Percentiles rank a stretch among this genome's conserved stretches.
Conservation (phyloP, 2,888 invertebrate genomes). For the Molorchus minor region DNA sequence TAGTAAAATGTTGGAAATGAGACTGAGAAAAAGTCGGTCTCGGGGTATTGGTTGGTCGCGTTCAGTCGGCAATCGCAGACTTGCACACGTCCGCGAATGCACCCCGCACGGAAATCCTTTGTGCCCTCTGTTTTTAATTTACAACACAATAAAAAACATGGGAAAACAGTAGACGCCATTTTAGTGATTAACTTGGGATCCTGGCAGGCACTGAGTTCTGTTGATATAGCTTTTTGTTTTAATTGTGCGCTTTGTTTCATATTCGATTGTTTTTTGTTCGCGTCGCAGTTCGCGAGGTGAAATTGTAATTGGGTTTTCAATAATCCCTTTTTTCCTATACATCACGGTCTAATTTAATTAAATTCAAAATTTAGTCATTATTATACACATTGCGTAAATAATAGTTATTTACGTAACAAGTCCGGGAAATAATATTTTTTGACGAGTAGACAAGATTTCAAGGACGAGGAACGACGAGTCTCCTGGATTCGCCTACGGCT, state of each 20-base stretch:
- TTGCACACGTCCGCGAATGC: constrained; percentile 57
- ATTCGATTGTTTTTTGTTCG: constrained; percentile 60
- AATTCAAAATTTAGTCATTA: too few relatives aligned
- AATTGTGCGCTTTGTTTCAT: constrained; percentile 61
- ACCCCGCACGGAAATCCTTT: constrained; percentile 60
- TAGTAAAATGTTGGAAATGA: constrained; percentile 32
- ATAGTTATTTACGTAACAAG: too few relatives aligned
- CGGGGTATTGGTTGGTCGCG: constrained; percentile 56
- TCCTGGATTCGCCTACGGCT: too few relatives aligned
- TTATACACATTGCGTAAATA: too few relatives aligned
- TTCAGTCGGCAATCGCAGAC: constrained; percentile 56
- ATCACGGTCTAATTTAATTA: constrained; percentile 25
- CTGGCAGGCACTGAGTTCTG: constrained; percentile 60
- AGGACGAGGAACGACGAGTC: too few relatives aligned
- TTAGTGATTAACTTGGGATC: constrained; percentile 65
- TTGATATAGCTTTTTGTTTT: constrained; percentile 63
- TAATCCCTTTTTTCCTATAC: constrained; percentile 48
- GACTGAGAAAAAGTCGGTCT: constrained; percentile 45
- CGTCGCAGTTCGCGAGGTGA: constrained; percentile 57
- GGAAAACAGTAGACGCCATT: constrained; percentile 66
- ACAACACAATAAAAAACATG: constrained; percentile 66
- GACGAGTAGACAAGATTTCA: too few relatives aligned
- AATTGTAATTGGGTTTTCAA: constrained; percentile 63
- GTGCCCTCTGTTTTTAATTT: constrained; percentile 63
- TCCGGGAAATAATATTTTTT: too few relatives aligned